Percentiles rank a stretch among this genome's conserved stretches.
Evolutionary conservation across 2,797 vertebrate genomes (phyloP).

Genomic region (Gambelia wislizenii): DNA sequence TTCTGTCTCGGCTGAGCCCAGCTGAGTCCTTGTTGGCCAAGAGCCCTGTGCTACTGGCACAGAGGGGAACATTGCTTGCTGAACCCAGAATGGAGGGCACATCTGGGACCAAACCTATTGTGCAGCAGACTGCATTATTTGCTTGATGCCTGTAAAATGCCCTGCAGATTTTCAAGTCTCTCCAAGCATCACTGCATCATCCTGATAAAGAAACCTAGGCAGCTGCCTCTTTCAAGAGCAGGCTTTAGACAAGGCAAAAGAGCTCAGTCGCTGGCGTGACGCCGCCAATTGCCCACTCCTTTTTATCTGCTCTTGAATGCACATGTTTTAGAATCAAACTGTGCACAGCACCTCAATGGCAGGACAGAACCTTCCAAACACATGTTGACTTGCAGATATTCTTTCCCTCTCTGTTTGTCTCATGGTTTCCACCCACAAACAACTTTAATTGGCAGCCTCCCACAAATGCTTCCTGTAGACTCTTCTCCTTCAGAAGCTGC

Average conservation of each 20-base stretch:
- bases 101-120: background rate
- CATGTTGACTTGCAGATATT: background rate
- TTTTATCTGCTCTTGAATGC: conserved; percentile 24
- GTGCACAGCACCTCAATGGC: conserved; percentile 25
- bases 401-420: background rate
- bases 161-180: background rate
- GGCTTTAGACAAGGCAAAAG: background rate
- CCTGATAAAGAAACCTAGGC: background rate
- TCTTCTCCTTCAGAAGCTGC: background rate
- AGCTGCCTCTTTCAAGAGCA: conserved; percentile 15
- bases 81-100: background rate
- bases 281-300: background rate
- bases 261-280: background rate
- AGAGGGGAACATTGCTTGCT: background rate
- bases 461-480: conserved; percentile 1
- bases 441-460: background rate
- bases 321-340: conserved; percentile 35
- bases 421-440: background rate
- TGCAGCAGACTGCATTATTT: background rate
- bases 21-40: background rate
- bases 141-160: background rate
- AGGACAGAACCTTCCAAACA: background rate
- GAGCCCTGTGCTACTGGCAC: background rate
- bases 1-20: background rate
- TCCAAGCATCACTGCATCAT: background rate